These are phyloP conservation scores for Rhea americana DNA, from an alignment of 2,113 vertebrate genomes.

Conservation along the genomic window DNA sequence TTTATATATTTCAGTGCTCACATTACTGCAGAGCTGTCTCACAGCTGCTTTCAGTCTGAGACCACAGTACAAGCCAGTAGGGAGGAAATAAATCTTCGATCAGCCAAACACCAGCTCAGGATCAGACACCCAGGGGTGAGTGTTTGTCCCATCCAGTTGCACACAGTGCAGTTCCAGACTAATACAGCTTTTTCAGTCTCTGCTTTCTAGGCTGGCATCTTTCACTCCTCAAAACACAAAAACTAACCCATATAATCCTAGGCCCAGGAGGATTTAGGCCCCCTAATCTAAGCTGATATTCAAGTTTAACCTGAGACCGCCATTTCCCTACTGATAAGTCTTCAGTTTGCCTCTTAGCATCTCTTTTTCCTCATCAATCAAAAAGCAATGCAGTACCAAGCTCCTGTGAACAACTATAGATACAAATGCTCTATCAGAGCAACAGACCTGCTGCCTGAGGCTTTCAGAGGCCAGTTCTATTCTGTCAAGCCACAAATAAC, in stretches of 20 bases:
- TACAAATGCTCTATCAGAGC: no score
- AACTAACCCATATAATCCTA: no score
- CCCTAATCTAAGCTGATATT: accelerated
- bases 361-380: neutral
- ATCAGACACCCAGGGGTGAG: neutral
- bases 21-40: neutral
- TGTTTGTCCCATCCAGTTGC: neutral
- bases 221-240: neutral
- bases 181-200: neutral
- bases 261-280: no score
- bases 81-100: accelerated
- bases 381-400: accelerated
- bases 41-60: accelerated
- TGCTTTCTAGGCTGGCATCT: neutral
- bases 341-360: neutral
- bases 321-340: neutral
- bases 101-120: neutral
- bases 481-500: neutral
- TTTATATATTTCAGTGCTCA: neutral
- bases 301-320: neutral
- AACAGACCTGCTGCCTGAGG: neutral
- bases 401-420: no score
- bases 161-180: no score
- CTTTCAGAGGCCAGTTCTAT: neutral
- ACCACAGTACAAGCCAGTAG: accelerated